These are phyloP conservation scores for Ischnus inquisitorius DNA, from an alignment of 2,888 invertebrate species.

Conservation along the genomic window DNA sequence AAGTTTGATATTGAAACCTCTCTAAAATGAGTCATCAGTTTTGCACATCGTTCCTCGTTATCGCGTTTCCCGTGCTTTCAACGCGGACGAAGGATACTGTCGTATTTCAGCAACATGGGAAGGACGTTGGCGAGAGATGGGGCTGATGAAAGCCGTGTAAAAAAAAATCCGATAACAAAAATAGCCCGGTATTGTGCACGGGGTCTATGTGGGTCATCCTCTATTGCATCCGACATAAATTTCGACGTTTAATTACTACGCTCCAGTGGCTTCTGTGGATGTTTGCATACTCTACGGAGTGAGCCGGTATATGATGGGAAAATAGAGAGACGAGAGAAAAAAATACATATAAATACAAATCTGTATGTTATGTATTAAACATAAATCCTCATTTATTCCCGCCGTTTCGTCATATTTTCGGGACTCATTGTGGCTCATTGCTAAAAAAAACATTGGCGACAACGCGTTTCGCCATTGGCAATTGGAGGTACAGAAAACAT, in stretches of 20 bases:
- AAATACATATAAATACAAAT: background rate
- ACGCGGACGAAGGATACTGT: background rate
- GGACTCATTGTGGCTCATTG: too few species aligned
- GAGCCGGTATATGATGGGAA: conserved; percentile 70
- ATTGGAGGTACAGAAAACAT: too few species aligned
- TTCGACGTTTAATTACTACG: conserved; percentile 64
- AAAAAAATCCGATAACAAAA: conserved; percentile 59
- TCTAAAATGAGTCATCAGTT: background rate
- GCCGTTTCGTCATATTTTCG: too few species aligned
- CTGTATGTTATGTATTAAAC: background rate
- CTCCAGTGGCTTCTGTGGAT: conserved; percentile 29
- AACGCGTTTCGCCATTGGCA: too few species aligned
- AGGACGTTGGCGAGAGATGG: background rate
- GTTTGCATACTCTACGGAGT: conserved; percentile 60
- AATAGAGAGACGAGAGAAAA: background rate
- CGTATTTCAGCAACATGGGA: conserved; percentile 1
- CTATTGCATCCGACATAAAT: conserved; percentile 56
- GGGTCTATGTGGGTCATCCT: conserved; percentile 61
- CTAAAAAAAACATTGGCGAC: too few species aligned
- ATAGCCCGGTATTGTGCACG: conserved; percentile 49
- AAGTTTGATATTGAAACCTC: background rate
- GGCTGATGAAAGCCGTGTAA: conserved; percentile 45
- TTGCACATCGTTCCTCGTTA: background rate
- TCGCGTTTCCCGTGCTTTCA: background rate
- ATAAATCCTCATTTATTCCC: background rate